These are phyloP conservation scores for Acronicta aceris DNA, from an alignment of 2,888 invertebrate species.

Conservation along the genomic window DNA sequence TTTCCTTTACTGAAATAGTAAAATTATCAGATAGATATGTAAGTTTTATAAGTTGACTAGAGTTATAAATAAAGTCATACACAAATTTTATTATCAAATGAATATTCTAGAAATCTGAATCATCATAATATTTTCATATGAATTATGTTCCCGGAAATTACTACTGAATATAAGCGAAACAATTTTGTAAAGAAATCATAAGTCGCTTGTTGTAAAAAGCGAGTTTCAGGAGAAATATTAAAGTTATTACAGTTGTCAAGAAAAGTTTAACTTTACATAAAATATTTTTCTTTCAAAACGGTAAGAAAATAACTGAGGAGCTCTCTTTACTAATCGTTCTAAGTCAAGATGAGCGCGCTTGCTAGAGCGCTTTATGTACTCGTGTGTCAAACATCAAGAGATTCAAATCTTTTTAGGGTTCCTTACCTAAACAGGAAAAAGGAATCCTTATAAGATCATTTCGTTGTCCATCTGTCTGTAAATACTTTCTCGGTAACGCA, in stretches of 20 bases:
- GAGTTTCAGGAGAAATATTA: conserved; percentile 20
- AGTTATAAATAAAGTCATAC: no score
- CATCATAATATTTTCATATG: not conserved
- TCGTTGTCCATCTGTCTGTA: no score
- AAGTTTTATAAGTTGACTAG: no score
- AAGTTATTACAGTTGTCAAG: conserved; percentile 29
- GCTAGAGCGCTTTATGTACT: not conserved
- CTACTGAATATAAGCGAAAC: conserved; percentile 12
- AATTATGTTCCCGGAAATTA: not conserved
- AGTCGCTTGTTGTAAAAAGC: conserved; percentile 18
- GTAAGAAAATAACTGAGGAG: conserved; percentile 6
- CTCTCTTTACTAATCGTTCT: not conserved
- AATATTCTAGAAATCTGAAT: not conserved
- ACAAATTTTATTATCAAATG: no score
- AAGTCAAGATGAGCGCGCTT: not conserved
- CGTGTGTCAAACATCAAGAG: no score
- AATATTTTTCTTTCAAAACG: conserved; percentile 30
- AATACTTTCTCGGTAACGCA: no score
- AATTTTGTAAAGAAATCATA: conserved; percentile 22
- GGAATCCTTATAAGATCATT: no score
- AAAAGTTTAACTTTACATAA: conserved; percentile 22
- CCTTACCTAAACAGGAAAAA: no score
- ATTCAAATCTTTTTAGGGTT: no score
- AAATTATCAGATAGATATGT: no score
- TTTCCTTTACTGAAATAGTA: no score